A percentile compares a stretch with the other conserved stretches of the same genome.
Evolutionary conservation across 2,888 invertebrate species (phyloP).

Genomic region (Amblyteles armatorius): DNA sequence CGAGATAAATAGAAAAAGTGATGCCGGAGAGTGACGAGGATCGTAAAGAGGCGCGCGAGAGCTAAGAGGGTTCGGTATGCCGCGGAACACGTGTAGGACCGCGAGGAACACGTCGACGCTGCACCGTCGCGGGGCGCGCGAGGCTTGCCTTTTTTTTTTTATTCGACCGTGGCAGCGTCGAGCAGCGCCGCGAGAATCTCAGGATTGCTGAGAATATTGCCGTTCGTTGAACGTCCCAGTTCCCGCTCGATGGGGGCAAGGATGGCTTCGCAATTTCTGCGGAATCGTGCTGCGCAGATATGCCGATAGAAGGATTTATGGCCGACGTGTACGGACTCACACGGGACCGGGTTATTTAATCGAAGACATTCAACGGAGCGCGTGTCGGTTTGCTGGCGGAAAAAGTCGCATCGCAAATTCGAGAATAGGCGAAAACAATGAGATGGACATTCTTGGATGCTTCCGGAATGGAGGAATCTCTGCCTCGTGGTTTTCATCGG

Average conservation of each 20-base stretch:
- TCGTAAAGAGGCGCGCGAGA: conserved; percentile 14
- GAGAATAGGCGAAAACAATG: background rate
- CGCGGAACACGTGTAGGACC: conserved; percentile 61
- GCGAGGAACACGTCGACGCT: conserved; percentile 54
- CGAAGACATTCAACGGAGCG: background rate
- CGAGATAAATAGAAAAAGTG: conserved; percentile 65
- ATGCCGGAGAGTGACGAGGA: conserved; percentile 27
- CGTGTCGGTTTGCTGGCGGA: background rate
- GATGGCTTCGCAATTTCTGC: conserved; percentile 21
- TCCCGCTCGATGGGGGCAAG: conserved; percentile 3
- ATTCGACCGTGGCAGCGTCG: conserved; percentile 1
- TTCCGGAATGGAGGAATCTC: background rate
- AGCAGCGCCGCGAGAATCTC: conserved; percentile 45
- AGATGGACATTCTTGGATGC: background rate
- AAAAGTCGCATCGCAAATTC: conserved; percentile 25
- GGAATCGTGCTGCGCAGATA: conserved; percentile 34
- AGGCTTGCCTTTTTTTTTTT: conserved; percentile 48
- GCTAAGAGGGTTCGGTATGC: conserved; percentile 52
- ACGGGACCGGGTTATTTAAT: background rate
- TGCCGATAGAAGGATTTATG: conserved; percentile 54
- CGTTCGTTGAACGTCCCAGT: conserved; percentile 24
- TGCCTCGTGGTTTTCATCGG: background rate
- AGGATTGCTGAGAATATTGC: conserved; percentile 56
- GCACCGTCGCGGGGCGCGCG: conserved; percentile 28
- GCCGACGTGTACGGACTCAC: conserved; percentile 18